phyloP scores from a whole-genome alignment of 1,140 invertebrate genomes.

The Metaphire vulgaris region DNA sequence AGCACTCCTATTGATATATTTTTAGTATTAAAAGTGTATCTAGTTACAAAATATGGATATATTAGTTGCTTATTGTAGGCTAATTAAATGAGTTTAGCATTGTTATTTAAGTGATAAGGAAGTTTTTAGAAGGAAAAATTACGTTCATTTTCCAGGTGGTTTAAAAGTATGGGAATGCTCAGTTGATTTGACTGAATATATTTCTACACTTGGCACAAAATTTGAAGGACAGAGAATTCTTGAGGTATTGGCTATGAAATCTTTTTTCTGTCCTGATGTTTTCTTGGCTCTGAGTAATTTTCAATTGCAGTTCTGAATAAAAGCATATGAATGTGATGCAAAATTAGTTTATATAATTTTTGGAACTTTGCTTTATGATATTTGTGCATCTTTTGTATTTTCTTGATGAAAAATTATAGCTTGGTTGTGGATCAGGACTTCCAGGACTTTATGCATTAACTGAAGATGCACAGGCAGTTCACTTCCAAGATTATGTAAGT shows the following conservation, averaged over 20 bases:
- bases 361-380: neutral
- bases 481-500: neutral
- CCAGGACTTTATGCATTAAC: neutral
- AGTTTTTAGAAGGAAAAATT: too few relatives aligned
- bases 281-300: neutral
- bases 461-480: neutral
- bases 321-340: neutral
- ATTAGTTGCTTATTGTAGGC: neutral
- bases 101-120: neutral
- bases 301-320: neutral
- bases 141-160: neutral
- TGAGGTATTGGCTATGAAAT: neutral
- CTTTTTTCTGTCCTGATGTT: neutral
- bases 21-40: neutral
- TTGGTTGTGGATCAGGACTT: neutral
- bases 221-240: neutral
- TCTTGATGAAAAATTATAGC: neutral
- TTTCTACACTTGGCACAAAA: neutral
- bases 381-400: neutral
- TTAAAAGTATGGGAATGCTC: neutral
- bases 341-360: neutral
- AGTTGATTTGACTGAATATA: neutral
- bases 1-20: too few relatives aligned
- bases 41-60: neutral
- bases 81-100: neutral